Conservation (phyloP, 2,888 invertebrate genomes). For the Alentia gelatinosa region DNA sequence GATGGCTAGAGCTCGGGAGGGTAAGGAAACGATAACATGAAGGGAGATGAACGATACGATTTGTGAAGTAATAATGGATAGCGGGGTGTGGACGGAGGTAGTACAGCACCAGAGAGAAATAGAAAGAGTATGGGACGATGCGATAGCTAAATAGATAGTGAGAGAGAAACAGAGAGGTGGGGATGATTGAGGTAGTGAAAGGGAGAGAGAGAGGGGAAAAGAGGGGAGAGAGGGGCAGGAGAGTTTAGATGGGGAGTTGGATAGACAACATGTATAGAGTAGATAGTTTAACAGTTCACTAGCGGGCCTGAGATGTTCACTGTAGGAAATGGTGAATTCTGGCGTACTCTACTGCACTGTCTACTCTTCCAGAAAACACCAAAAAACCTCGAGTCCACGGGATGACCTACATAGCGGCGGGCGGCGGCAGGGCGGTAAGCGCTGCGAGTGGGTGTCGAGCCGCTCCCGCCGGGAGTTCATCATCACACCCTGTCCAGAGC, state of each 20-base stretch:
- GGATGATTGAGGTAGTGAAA: neutral
- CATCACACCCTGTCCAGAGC: neutral
- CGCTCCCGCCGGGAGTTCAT: neutral
- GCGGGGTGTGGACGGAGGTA: neutral
- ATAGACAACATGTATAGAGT: too few species aligned
- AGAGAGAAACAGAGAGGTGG: neutral
- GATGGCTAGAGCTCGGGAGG: too few species aligned
- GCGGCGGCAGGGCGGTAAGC: neutral
- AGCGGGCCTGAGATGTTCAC: too few species aligned
- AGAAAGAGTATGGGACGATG: neutral
- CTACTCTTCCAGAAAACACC: conserved; percentile 10
- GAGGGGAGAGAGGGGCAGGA: too few species aligned
- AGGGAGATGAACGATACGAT: neutral
- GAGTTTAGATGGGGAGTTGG: too few species aligned
- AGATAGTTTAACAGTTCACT: too few species aligned
- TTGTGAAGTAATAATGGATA: neutral
- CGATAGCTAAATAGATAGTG: neutral
- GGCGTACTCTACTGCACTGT: neutral
- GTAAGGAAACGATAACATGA: neutral
- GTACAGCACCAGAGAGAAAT: neutral
- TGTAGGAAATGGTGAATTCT: neutral
- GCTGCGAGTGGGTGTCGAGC: neutral
- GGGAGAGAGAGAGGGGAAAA: neutral
- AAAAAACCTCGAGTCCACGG: neutral
- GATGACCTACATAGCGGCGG: conserved; percentile 20